Conservation (phyloP, 2,888 invertebrate genomes). For the Sesia bembeciformis region DNA sequence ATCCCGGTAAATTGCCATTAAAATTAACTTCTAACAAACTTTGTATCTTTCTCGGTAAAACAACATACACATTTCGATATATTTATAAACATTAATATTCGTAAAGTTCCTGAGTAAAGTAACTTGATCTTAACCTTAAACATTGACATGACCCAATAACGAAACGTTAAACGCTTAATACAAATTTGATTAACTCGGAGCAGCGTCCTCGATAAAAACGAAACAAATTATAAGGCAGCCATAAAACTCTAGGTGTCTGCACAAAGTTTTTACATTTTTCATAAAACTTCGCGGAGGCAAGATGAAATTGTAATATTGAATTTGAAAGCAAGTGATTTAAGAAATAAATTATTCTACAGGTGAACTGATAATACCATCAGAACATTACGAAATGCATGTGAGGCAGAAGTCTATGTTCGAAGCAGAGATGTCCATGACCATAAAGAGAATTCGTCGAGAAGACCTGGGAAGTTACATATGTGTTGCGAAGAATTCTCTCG, state of each 20-base stretch:
- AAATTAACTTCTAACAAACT: neutral
- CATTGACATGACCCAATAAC: neutral
- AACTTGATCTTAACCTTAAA: slow-evolving; percentile 5
- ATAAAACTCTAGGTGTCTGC: slow-evolving; percentile 67
- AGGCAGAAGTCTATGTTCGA: slow-evolving; percentile 85
- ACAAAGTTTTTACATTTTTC: slow-evolving; percentile 70
- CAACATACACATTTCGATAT: neutral
- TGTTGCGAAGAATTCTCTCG: slow-evolving; percentile 89
- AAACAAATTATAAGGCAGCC: slow-evolving; percentile 69
- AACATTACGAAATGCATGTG: slow-evolving; percentile 85
- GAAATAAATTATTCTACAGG: slow-evolving; percentile 72
- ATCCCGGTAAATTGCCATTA: slow-evolving; percentile 71
- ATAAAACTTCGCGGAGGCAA: slow-evolving; percentile 61
- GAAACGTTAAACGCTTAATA: slow-evolving; percentile 14
- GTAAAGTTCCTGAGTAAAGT: slow-evolving; percentile 8
- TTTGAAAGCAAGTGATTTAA: slow-evolving; percentile 61
- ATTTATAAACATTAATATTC: neutral
- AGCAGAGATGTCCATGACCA: slow-evolving; percentile 87
- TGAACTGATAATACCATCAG: slow-evolving; percentile 89
- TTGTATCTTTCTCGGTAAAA: neutral
- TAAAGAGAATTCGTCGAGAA: slow-evolving; percentile 83
- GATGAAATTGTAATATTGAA: slow-evolving; percentile 71
- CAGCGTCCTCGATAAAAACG: slow-evolving; percentile 54
- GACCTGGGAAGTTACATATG: slow-evolving; percentile 91
- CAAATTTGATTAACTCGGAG: slow-evolving; percentile 41